Conservation (phyloP, 2,888 invertebrate species). For the Tinea trinotella region DNA sequence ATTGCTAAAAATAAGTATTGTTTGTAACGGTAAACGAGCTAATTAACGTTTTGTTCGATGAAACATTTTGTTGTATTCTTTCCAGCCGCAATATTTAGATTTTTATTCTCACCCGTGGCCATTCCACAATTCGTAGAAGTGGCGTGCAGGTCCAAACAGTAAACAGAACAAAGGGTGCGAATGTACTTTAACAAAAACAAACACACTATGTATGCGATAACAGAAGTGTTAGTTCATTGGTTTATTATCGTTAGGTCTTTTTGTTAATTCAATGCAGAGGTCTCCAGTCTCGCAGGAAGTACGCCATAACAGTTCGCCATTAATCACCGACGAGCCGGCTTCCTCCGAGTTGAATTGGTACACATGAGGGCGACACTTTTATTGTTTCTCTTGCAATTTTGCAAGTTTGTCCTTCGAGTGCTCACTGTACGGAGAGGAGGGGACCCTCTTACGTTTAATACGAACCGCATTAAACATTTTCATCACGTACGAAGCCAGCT, state of each 20-base stretch:
- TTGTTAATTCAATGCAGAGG: conserved; percentile 15
- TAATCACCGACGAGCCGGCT: conserved; percentile 45
- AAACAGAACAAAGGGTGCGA: neutral
- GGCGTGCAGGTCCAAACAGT: neutral
- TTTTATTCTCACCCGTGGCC: no score
- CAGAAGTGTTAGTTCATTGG: conserved; percentile 4
- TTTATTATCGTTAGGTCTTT: conserved; percentile 8
- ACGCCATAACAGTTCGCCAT: conserved; percentile 44
- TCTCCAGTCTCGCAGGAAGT: conserved; percentile 43
- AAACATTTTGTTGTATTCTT: no score
- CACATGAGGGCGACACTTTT: conserved; percentile 43
- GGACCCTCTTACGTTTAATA: neutral
- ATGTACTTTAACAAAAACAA: neutral
- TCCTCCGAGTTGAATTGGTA: conserved; percentile 28
- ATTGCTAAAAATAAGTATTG: no score
- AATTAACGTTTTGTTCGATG: no score
- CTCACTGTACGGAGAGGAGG: no score
- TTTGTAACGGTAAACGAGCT: no score
- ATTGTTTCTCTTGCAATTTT: conserved; percentile 43
- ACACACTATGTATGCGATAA: neutral
- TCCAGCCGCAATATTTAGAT: no score
- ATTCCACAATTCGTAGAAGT: neutral
- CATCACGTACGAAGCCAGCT: conserved; percentile 7
- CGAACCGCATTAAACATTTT: neutral
- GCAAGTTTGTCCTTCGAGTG: neutral